Conservation (phyloP, 2,888 invertebrate species). For the Hemithea aestivaria region DNA sequence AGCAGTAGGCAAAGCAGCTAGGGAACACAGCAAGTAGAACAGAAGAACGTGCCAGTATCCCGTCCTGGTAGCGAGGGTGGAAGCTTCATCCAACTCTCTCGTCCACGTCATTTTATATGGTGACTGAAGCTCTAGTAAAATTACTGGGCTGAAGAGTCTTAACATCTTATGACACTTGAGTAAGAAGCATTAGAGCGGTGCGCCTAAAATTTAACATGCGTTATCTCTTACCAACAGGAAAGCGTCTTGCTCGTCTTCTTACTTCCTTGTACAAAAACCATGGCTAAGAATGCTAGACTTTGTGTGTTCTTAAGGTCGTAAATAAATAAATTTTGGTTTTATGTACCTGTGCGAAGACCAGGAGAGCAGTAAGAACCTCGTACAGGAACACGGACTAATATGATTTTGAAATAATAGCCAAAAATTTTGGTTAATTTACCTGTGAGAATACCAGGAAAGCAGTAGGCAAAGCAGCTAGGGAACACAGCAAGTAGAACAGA, state of each 20-base stretch:
- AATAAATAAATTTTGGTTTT: too few species aligned
- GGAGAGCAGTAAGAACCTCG: neutral
- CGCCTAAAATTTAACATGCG: too few species aligned
- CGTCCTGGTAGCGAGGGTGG: constrained; percentile 79
- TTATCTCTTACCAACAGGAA: too few species aligned
- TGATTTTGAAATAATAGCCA: too few species aligned
- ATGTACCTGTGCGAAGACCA: neutral
- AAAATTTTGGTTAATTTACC: constrained; percentile 45
- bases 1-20: constrained; percentile 82
- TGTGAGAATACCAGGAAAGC: constrained; percentile 83
- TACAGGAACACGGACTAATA: neutral
- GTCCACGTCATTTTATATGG: constrained; percentile 50
- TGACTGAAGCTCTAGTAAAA: too few species aligned
- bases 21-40: constrained; percentile 81
- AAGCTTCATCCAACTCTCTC: constrained; percentile 77
- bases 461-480: constrained; percentile 82
- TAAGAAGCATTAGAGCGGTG: too few species aligned
- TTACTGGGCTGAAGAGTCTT: too few species aligned
- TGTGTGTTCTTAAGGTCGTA: too few species aligned
- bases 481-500: constrained; percentile 81
- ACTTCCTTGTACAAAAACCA: too few species aligned
- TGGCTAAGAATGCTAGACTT: too few species aligned
- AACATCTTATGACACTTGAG: too few species aligned
- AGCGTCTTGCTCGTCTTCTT: too few species aligned
- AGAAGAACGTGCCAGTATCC: constrained; percentile 82